These are phyloP conservation scores for Masnerella sp. DNA, from an alignment of 2,888 invertebrate species.

Conservation along the genomic window DNA sequence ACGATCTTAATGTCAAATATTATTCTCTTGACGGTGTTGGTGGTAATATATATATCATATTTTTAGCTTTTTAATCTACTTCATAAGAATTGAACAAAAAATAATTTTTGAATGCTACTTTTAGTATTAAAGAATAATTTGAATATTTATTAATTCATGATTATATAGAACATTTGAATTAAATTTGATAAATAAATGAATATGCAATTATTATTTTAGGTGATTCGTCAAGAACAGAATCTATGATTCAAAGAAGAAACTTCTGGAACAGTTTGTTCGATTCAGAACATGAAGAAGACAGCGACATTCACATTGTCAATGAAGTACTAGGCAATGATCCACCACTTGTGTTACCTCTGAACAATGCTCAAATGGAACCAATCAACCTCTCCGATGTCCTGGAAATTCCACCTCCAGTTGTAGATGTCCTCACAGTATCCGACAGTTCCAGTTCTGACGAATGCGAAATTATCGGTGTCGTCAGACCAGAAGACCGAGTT, in stretches of 20 bases:
- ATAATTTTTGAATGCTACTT: too few species aligned
- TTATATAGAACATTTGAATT: neutral
- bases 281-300: neutral
- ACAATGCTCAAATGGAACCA: neutral
- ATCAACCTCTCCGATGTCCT: slow-evolving; percentile 9
- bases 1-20: slow-evolving; percentile 30
- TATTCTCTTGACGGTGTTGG: slow-evolving; percentile 2
- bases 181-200: too few species aligned
- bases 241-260: neutral
- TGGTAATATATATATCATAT: neutral
- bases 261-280: neutral
- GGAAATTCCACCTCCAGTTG: slow-evolving; percentile 9
- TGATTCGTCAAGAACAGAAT: neutral
- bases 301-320: slow-evolving; percentile 5
- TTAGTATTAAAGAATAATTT: too few species aligned
- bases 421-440: slow-evolving; percentile 22
- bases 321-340: slow-evolving; percentile 16
- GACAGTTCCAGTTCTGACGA: slow-evolving; percentile 27
- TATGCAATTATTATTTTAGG: neutral
- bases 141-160: neutral
- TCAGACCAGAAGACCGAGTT: slow-evolving; percentile 27
- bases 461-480: slow-evolving; percentile 31
- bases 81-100: too few species aligned
- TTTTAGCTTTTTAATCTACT: too few species aligned
- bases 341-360: too few species aligned